These are phyloP conservation scores for Triplophysa yarkandensis DNA, from an alignment of 2,797 vertebrate species.

Conservation along the genomic window DNA sequence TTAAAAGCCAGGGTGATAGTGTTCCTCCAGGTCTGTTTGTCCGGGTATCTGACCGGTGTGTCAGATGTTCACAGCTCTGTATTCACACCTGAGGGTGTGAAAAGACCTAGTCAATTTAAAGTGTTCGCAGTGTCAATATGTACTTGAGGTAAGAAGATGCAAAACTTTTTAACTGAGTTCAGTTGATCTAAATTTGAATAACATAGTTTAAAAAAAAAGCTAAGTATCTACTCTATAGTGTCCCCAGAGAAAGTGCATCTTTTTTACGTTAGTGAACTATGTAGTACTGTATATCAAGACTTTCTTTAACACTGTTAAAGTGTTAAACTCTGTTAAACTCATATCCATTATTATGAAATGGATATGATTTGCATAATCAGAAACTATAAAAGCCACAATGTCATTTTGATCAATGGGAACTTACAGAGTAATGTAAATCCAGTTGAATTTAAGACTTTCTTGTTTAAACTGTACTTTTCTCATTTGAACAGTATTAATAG, in stretches of 20 bases:
- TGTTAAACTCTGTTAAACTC: too few relatives aligned
- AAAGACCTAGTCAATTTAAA: constrained; percentile 3
- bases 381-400: too few relatives aligned
- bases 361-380: constrained; percentile 11
- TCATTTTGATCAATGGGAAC: too few relatives aligned
- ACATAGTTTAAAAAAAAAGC: constrained; percentile 2
- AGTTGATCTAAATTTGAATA: not conserved
- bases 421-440: not conserved
- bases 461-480: not conserved
- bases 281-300: not conserved
- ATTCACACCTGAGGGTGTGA: constrained; percentile 1
- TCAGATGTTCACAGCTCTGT: constrained; percentile 30
- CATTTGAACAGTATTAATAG: not conserved
- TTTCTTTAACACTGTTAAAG: too few relatives aligned
- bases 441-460: not conserved
- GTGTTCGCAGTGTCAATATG: not conserved
- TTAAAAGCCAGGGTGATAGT: constrained; percentile 24
- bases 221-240: not conserved
- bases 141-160: not conserved
- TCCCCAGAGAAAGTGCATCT: not conserved
- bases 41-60: constrained; percentile 2
- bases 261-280: not conserved
- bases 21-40: constrained; percentile 34
- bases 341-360: constrained; percentile 13
- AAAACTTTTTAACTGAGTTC: not conserved